Evolutionary conservation across 2,888 invertebrate genomes (phyloP), one percentile per base, ranked within the genome.

Genomic region (Xanthia togata): DNA sequence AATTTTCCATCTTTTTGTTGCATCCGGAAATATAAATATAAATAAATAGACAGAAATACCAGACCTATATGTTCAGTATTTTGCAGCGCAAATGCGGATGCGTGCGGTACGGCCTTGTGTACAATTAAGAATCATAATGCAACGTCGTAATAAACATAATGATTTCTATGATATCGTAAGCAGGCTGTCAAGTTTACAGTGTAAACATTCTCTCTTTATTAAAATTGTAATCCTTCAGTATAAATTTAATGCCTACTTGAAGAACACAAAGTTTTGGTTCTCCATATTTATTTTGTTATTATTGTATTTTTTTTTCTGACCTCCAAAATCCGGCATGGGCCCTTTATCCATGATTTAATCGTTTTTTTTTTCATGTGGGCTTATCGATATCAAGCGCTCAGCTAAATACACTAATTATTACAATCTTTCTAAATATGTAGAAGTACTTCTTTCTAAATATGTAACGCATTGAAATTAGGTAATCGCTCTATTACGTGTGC

Each of bases 11-110:
- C 17, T 70, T 67, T 70, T 79, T 79, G 59, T 65, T 70, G 17
- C 14, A 20, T 11, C 31, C 26, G 44, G 44, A 64, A 72, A 82
- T 60, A 71, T 64, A 78, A 79, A 76, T 71, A 65, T 47, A 55
- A 20, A 67, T 35, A 57, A 14, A 4, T 62, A 73, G 70, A 79
- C 68, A 70, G 76, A 82, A 83, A 80, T 71, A 65, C 71, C 72
- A 44, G 70, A 50, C 73, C 77, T 70, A 50, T 77, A 77, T 63
- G 81, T 75, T 70, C 35, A 47, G 72, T 76, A 77, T 83, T 77
- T 81, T 77, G 83, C 72, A 65, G 63, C 78, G 73, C 55, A 63
- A 82, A 84, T 84, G 85, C 84, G 84, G 85, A 84, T 84, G 76
- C 78, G 57, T 78, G 71, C 64, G 38, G 59, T 72, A 55, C 68